These are phyloP conservation scores for Platalea minor DNA, from an alignment of 2,797 vertebrate species.

Conservation along the genomic window DNA sequence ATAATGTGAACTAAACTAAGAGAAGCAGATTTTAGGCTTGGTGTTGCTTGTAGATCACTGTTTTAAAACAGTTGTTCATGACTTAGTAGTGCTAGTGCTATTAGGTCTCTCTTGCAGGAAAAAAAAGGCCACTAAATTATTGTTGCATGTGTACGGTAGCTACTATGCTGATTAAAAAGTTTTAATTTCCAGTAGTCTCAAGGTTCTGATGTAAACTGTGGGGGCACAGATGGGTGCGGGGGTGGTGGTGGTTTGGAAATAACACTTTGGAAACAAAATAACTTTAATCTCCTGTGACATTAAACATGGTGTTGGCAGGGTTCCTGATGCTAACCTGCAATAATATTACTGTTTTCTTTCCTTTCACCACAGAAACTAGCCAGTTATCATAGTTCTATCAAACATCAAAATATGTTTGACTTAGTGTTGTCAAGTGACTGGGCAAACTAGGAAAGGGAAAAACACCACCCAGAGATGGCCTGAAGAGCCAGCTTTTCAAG, in stretches of 20 bases:
- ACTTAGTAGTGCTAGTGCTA: not conserved
- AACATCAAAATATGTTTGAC: conserved; percentile 27
- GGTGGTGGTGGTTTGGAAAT: conserved; percentile 49
- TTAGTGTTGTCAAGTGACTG: conserved; percentile 33
- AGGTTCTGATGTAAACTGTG: not conserved
- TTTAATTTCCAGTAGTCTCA: conserved; percentile 45
- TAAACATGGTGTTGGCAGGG: conserved; percentile 41
- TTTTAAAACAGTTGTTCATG: not conserved
- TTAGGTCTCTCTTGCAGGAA: not conserved
- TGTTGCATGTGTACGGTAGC: not conserved
- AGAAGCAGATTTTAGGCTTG: not conserved
- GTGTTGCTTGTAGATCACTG: not conserved
- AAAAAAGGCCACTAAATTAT: not conserved
- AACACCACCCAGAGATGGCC: conserved; percentile 18
- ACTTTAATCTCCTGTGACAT: conserved; percentile 58
- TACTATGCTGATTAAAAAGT: not conserved
- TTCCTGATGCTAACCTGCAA: conserved; percentile 47
- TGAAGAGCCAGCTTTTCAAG: conserved; percentile 5
- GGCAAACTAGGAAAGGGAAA: conserved; percentile 15
- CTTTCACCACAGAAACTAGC: conserved; percentile 11
- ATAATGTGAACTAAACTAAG: not conserved
- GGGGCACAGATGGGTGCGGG: conserved; percentile 35
- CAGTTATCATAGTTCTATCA: conserved; percentile 10
- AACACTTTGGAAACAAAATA: conserved; percentile 58
- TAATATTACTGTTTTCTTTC: conserved; percentile 39